phyloP scores from a whole-genome alignment of 2,113 vertebrate species.

The Trinectes maculatus region DNA sequence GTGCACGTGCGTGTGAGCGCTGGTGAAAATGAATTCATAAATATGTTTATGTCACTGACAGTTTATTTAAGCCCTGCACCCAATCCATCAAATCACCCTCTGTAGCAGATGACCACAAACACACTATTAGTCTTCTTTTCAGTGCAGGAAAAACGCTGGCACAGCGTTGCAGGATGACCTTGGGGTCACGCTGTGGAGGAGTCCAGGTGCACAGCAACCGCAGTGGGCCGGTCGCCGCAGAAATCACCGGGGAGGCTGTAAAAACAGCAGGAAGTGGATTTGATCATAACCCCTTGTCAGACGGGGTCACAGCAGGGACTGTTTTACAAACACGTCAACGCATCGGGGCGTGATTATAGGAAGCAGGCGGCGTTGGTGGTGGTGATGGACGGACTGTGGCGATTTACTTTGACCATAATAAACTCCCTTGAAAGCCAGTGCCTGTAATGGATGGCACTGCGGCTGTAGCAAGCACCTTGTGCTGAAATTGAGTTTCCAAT shows the following conservation, averaged over 20 bases:
- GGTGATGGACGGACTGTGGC: slow-evolving; percentile 9
- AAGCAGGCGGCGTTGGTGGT: not conserved
- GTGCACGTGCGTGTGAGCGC: too few relatives aligned
- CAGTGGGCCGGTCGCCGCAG: slow-evolving; percentile 11
- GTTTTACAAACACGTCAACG: slow-evolving; percentile 46
- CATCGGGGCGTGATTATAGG: slow-evolving; percentile 4
- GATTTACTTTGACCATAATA: slow-evolving; percentile 22
- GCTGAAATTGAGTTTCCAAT: slow-evolving; percentile 46
- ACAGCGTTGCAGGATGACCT: slow-evolving; percentile 17
- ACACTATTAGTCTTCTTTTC: slow-evolving; percentile 10
- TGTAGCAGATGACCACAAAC: slow-evolving; percentile 20
- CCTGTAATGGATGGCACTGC: slow-evolving; percentile 37
- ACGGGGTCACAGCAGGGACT: slow-evolving; percentile 27
- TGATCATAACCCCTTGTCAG: slow-evolving; percentile 40
- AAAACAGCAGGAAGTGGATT: slow-evolving; percentile 50
- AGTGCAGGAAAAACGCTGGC: slow-evolving; percentile 7
- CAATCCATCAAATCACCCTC: slow-evolving; percentile 4
- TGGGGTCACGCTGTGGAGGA: slow-evolving; percentile 26
- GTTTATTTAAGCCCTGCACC: not conserved
- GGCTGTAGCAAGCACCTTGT: not conserved
- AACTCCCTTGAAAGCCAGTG: slow-evolving; percentile 36
- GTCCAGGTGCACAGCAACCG: slow-evolving; percentile 2
- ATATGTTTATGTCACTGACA: not conserved
- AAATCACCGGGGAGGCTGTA: slow-evolving; percentile 43
- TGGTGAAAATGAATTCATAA: not conserved